Evolutionary conservation across 2,113 vertebrate species (phyloP).

Genomic region (Nothoprocta pentlandii): DNA sequence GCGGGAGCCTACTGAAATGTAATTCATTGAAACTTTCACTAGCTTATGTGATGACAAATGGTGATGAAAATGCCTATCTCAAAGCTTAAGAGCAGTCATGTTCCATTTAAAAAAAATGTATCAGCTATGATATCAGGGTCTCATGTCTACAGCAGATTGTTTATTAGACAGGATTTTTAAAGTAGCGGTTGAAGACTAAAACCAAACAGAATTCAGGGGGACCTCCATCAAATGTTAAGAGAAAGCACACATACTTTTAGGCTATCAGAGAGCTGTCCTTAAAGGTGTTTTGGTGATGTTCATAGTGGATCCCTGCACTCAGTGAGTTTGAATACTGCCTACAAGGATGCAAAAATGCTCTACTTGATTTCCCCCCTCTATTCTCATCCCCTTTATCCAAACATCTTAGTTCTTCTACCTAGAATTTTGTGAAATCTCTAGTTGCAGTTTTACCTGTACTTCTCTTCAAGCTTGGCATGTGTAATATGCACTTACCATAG

Average conservation of each 20-base stretch:
- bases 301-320: background rate
- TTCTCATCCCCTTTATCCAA: background rate
- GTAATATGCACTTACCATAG: slow-evolving; percentile 37
- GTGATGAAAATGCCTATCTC: background rate
- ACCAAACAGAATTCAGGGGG: background rate
- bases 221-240: background rate
- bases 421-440: background rate
- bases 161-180: background rate
- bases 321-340: background rate
- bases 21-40: background rate
- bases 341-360: background rate
- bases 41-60: background rate
- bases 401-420: background rate
- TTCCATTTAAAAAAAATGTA: background rate
- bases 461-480: background rate
- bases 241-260: background rate
- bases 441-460: slow-evolving; percentile 17
- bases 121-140: background rate
- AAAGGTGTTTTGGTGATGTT: background rate
- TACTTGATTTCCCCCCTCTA: background rate
- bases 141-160: rapidly evolving
- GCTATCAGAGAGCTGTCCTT: background rate
- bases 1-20: background rate
- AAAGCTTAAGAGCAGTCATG: background rate
- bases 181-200: background rate